Base-by-base conservation (phyloP, 2,113 vertebrate species). In the Aptenodytes patagonicus region DNA sequence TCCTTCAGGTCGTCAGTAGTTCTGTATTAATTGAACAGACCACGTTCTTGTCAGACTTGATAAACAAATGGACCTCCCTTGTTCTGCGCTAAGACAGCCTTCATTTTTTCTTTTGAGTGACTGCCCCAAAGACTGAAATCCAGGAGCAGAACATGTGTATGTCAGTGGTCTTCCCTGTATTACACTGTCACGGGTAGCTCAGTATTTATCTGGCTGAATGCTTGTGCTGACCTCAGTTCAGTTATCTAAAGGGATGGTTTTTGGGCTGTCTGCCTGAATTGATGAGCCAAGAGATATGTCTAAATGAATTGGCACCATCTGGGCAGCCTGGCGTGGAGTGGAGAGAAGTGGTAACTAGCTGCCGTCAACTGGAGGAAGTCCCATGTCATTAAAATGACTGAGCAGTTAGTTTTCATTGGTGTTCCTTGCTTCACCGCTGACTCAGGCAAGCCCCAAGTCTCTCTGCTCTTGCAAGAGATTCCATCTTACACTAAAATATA, bases 231-330 rank as follows among this genome's bases (percentile, higher is more conserved):
- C 96, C 97, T 94, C 83, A 66, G 47, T 96, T 96, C 85, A 76
- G 94, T 95, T 96, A 95, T 94, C 90, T 95, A 89, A 93, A 97
- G 93, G 85, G 86, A 91, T 96, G 88, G 57, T 18, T 94, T 95
- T 84, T 11, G 1, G 73, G 61, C 95, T 93, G 89, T 77, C 92
- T 91, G 90, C 92, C 83, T 89, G 95, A 95, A 95, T 38, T 90
- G 88, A 94, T 94, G 94, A 96, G 95, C 95, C 93, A 95, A 97
- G 94, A 97, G 97, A 90, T 93, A 93, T 40, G 52, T 95, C 89
- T 94, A 93, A 96, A 92, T 91, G 95, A 96, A 94, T 92, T 95
- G 91, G 83, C 83, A 89, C 96, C 95, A 96, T 97, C 97, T 97
- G 97, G 95, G 80, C 72, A 96, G 73, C 86, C 81, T 95, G 93